Conservation (phyloP, 1,140 invertebrate species). For the Drosophila lini region DNA sequence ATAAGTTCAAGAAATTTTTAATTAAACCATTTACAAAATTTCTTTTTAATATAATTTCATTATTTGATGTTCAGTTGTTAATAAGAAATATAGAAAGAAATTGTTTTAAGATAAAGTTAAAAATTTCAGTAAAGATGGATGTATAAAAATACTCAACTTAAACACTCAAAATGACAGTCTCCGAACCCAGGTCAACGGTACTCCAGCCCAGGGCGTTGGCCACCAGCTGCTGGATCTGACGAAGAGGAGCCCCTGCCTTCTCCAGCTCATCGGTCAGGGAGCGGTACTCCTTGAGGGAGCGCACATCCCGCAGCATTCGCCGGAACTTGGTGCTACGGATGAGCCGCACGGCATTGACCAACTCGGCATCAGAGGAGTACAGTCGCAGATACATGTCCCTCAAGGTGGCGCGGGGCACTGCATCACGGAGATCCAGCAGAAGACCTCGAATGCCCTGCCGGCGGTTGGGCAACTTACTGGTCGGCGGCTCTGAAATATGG, state of each 20-base stretch:
- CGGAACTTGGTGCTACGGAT: conserved; percentile 60
- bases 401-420: conserved; percentile 43
- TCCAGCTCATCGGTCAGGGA: conserved; percentile 28
- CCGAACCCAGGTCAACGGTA: conserved; percentile 41
- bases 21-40: background rate
- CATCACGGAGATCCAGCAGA: conserved; percentile 53
- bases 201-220: conserved; percentile 58
- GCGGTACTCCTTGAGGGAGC: conserved; percentile 50
- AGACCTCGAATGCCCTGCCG: conserved; percentile 57
- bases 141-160: background rate
- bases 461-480: conserved; percentile 49
- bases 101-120: background rate
- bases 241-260: conserved; percentile 49
- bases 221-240: conserved; percentile 46
- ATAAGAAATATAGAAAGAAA: background rate
- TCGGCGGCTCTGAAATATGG: conserved; percentile 21
- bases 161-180: conserved; percentile 34
- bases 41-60: background rate
- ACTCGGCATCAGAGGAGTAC: conserved; percentile 38
- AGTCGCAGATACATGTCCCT: conserved; percentile 50
- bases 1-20: background rate
- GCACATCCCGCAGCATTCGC: conserved; percentile 42
- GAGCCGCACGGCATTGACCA: conserved; percentile 43
- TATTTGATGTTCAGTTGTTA: background rate
- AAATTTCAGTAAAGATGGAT: background rate